These are phyloP conservation scores for Arbacia lixula DNA, from an alignment of 53 echinoderm and acorn worm species.

Conservation along the genomic window DNA sequence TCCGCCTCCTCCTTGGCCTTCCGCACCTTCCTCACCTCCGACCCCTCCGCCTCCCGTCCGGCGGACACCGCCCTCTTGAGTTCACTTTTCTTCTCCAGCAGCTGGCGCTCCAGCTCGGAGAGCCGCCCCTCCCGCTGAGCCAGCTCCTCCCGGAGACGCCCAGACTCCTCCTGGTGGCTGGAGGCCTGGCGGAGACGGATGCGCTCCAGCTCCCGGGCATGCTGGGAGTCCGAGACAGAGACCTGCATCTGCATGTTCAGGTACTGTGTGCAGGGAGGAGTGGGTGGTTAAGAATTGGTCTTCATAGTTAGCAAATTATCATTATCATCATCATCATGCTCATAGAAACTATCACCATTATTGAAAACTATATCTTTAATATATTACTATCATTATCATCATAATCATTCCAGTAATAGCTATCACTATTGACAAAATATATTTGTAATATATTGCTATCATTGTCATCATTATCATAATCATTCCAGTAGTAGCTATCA, in stretches of 20 bases:
- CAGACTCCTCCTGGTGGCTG: conserved; percentile 66
- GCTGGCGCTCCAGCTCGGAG: conserved; percentile 66
- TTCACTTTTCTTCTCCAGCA: conserved; percentile 63
- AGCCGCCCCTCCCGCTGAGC: conserved; percentile 67
- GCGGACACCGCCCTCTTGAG: conserved; percentile 44
- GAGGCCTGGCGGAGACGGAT: conserved; percentile 64
- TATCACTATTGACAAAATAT: no score
- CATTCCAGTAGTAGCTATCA: no score
- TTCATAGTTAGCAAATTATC: no score
- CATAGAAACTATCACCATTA: no score
- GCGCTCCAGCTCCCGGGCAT: conserved; percentile 82
- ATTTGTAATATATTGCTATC: no score
- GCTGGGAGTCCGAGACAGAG: conserved; percentile 81
- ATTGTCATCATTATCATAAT: no score
- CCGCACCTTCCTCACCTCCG: conserved; percentile 66
- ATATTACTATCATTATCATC: no score
- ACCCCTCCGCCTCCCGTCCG: conserved; percentile 65
- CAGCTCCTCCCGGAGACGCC: conserved; percentile 69
- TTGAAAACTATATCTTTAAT: no score
- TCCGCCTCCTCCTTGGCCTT: conserved; percentile 84
- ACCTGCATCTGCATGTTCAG: conserved; percentile 87
- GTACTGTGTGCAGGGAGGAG: conserved; percentile 51
- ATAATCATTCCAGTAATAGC: no score
- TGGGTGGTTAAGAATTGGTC: no score
- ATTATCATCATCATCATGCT: no score